These are phyloP conservation scores for Pemphredon lugubris DNA, from an alignment of 2,888 invertebrate species.

Conservation along the genomic window DNA sequence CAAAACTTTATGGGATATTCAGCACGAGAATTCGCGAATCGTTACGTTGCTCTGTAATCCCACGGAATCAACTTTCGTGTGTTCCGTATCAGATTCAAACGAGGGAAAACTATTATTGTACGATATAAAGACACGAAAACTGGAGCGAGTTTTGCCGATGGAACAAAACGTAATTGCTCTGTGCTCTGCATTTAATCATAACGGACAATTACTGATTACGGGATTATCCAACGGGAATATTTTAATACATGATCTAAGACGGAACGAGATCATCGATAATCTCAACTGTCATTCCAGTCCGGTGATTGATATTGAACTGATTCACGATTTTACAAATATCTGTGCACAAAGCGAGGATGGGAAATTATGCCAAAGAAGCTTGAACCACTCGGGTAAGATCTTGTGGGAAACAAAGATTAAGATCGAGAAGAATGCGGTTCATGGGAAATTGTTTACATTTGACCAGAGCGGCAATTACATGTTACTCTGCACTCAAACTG, in stretches of 20 bases:
- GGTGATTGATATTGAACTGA: conserved; percentile 82
- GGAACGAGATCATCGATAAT: conserved; percentile 83
- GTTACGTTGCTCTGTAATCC: conserved; percentile 82
- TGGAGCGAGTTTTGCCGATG: conserved; percentile 79
- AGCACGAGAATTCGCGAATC: conserved; percentile 80
- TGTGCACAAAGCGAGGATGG: conserved; percentile 83
- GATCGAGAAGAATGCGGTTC: conserved; percentile 78
- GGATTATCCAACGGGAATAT: conserved; percentile 84
- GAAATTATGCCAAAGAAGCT: conserved; percentile 76
- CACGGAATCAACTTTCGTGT: conserved; percentile 81
- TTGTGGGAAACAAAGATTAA: conserved; percentile 79
- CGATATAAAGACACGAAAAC: conserved; percentile 83
- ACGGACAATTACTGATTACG: conserved; percentile 83
- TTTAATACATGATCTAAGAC: conserved; percentile 83
- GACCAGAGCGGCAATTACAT: conserved; percentile 80
- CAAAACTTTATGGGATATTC: conserved; percentile 83
- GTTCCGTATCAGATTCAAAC: conserved; percentile 78
- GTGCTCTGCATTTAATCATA: conserved; percentile 84
- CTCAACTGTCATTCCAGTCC: conserved; percentile 83
- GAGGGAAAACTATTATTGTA: conserved; percentile 83
- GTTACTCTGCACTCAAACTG: conserved; percentile 78
- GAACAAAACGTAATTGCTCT: conserved; percentile 81
- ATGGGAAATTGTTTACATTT: conserved; percentile 79
- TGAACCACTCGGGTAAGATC: conserved; percentile 81
- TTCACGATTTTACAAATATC: conserved; percentile 83